phyloP scores from a whole-genome alignment of 2,888 invertebrate species.

The Nemapogon koenigi region DNA sequence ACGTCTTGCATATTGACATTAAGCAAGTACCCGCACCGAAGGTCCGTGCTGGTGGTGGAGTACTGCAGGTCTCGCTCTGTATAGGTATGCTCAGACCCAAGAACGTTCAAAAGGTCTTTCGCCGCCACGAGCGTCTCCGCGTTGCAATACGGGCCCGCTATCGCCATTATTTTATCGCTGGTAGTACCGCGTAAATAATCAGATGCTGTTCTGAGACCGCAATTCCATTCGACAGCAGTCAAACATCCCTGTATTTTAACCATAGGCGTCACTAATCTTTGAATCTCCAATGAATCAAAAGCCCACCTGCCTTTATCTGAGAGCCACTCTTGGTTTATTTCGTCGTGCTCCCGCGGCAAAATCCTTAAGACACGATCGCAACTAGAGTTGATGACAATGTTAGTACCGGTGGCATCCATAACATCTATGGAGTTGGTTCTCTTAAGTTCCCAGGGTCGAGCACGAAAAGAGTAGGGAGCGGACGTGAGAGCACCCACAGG shows the following conservation, averaged over 20 bases:
- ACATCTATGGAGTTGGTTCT: slow-evolving; percentile 66
- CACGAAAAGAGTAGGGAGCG: slow-evolving; percentile 95
- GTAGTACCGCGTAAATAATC: slow-evolving; percentile 67
- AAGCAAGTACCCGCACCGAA: slow-evolving; percentile 42
- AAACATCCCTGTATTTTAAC: slow-evolving; percentile 75
- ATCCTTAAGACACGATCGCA: slow-evolving; percentile 40
- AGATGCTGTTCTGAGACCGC: slow-evolving; percentile 76
- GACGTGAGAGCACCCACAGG: slow-evolving; percentile 98
- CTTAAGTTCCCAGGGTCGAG: slow-evolving; percentile 96
- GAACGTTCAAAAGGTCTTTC: slow-evolving; percentile 44
- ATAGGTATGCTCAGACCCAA: slow-evolving; percentile 41
- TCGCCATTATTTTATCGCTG: slow-evolving; percentile 56
- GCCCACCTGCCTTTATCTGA: slow-evolving; percentile 97
- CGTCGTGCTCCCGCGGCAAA: slow-evolving; percentile 45
- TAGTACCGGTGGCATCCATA: slow-evolving; percentile 52
- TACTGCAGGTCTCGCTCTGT: slow-evolving; percentile 32
- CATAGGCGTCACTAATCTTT: slow-evolving; percentile 93
- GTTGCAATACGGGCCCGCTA: slow-evolving; percentile 44
- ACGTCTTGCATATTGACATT: slow-evolving; percentile 76
- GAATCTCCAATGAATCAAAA: slow-evolving; percentile 94
- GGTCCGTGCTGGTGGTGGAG: slow-evolving; percentile 25
- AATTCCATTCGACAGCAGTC: slow-evolving; percentile 89
- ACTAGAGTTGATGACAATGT: slow-evolving; percentile 39
- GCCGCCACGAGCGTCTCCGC: slow-evolving; percentile 44
- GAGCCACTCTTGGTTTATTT: slow-evolving; percentile 95